phyloP scores from a whole-genome alignment of 2,888 invertebrate genomes.

The Gymnosoma rotundatum region DNA sequence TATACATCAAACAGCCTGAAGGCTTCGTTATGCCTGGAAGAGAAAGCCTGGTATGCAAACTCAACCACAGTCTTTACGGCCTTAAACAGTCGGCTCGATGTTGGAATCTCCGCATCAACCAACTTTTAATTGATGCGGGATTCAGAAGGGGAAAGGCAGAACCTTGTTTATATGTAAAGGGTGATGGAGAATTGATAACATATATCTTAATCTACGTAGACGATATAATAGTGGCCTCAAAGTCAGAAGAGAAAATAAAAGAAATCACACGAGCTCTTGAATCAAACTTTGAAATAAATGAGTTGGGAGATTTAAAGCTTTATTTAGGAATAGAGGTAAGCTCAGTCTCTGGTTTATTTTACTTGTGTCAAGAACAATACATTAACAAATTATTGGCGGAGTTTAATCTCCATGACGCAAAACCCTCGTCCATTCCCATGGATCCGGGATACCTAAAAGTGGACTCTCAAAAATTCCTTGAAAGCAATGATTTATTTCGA shows the following conservation, averaged over 20 bases:
- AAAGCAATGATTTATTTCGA: not conserved
- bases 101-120: not conserved
- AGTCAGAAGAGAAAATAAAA: too few relatives aligned
- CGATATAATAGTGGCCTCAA: not conserved
- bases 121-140: not conserved
- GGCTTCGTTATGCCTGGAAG: not conserved
- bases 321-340: too few relatives aligned
- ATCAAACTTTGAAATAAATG: too few relatives aligned
- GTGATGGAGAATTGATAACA: not conserved
- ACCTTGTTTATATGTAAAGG: slow-evolving; percentile 11
- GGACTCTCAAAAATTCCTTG: not conserved
- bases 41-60: not conserved
- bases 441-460: not conserved
- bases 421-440: not conserved
- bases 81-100: not conserved
- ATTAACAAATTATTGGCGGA: too few relatives aligned
- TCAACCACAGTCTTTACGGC: not conserved
- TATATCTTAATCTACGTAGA: too few relatives aligned
- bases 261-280: too few relatives aligned
- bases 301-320: too few relatives aligned
- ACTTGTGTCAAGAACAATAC: too few relatives aligned
- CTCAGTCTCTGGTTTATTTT: too few relatives aligned
- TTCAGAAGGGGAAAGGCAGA: slow-evolving; percentile 16
- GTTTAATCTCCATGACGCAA: not conserved
- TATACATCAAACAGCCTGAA: too few relatives aligned